Percentiles rank a stretch among this genome's conserved stretches.
Conservation (phyloP, 2,113 vertebrate genomes). For the Tretioscincus oriximinensis region DNA sequence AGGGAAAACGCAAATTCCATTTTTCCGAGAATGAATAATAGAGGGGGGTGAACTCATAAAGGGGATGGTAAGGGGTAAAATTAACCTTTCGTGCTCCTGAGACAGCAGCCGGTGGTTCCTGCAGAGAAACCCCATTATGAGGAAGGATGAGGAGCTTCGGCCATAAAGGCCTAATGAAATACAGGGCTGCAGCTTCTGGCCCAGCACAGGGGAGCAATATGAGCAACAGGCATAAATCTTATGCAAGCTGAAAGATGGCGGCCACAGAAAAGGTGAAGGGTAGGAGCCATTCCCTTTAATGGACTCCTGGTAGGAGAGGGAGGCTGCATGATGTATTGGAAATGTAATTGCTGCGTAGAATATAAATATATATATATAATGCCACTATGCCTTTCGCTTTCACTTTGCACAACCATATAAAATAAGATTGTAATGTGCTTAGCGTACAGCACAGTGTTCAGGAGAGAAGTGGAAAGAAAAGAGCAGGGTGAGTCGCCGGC, state of each 20-base stretch:
- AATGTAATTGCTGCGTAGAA: background rate
- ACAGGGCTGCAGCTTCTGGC: background rate
- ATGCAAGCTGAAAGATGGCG: background rate
- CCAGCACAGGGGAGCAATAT: background rate
- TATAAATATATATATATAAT: too few relatives aligned
- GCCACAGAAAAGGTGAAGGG: background rate
- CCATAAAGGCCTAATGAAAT: background rate
- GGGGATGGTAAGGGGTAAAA: background rate
- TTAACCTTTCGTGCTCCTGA: background rate
- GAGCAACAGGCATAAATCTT: background rate
- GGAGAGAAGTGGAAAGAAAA: background rate
- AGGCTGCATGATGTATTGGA: background rate
- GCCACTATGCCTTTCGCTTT: too few relatives aligned
- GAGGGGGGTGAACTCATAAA: background rate
- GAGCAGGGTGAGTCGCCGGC: background rate
- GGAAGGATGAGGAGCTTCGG: background rate
- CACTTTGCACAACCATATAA: background rate
- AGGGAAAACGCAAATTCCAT: conserved; percentile 5
- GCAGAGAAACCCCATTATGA: conserved; percentile 5
- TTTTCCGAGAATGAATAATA: conserved; percentile 18
- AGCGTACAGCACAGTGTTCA: background rate
- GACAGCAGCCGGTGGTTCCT: background rate
- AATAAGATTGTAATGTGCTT: background rate
- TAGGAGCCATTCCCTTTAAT: background rate
- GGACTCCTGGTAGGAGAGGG: background rate